phyloP scores from a whole-genome alignment of 1,140 invertebrate genomes.

The Scaptomyza graminum region DNA sequence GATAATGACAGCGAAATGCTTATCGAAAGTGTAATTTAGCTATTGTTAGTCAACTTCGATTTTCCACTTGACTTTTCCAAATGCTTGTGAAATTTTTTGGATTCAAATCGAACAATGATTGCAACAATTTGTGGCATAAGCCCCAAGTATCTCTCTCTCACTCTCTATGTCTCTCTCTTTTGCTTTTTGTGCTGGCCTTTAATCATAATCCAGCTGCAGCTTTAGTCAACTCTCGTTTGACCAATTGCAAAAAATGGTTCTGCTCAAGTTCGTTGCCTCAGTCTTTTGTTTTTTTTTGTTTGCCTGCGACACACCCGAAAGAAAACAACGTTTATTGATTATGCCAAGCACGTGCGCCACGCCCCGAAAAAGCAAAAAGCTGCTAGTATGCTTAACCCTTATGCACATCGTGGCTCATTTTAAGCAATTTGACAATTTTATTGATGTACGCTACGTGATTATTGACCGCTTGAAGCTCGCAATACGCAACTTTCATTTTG shows the following conservation, averaged over 20 bases:
- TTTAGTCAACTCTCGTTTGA: too few relatives aligned
- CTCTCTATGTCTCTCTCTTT: slow-evolving; percentile 11
- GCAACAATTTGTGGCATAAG: slow-evolving; percentile 39
- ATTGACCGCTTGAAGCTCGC: slow-evolving; percentile 46
- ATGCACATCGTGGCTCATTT: slow-evolving; percentile 10
- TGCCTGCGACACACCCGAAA: slow-evolving; percentile 16
- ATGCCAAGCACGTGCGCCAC: slow-evolving; percentile 57
- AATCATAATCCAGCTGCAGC: slow-evolving; percentile 29
- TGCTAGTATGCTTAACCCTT: slow-evolving; percentile 13
- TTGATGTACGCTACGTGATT: slow-evolving; percentile 70
- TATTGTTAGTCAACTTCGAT: background rate
- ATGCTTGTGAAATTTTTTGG: background rate
- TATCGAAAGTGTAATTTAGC: background rate
- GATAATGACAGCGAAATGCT: background rate
- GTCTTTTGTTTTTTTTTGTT: slow-evolving; percentile 47
- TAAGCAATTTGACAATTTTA: slow-evolving; percentile 80
- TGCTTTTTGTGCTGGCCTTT: slow-evolving; percentile 22
- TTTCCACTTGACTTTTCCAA: slow-evolving; percentile 5
- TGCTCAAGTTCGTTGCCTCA: slow-evolving; percentile 61
- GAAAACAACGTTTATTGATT: slow-evolving; percentile 8
- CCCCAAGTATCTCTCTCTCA: background rate
- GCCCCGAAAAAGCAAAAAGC: slow-evolving; percentile 16
- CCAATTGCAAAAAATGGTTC: background rate
- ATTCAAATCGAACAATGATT: background rate
- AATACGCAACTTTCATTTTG: slow-evolving; percentile 57